Conservation (phyloP, 1,140 invertebrate genomes). For the Eupristina koningsbergeri region DNA sequence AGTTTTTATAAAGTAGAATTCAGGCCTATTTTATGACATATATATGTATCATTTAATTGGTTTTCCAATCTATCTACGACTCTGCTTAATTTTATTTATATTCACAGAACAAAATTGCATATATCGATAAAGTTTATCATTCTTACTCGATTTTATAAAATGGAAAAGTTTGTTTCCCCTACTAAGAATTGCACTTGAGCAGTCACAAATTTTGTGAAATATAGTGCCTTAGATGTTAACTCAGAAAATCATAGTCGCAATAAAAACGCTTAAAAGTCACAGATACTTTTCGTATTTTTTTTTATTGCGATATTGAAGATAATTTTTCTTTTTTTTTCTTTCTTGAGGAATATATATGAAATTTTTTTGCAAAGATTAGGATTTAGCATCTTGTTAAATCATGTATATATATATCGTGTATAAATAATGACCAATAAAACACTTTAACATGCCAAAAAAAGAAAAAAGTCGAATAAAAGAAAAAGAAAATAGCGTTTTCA, state of each 20-base stretch:
- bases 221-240: constrained; percentile 4
- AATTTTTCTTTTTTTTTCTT: constrained; percentile 22
- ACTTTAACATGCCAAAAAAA: not conserved
- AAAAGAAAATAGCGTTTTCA: constrained; percentile 6
- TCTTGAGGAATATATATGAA: constrained; percentile 21
- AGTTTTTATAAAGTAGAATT: constrained; percentile 22
- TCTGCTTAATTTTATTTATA: constrained; percentile 36
- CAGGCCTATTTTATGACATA: constrained; percentile 11
- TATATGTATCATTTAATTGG: constrained; percentile 1
- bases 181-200: constrained; percentile 17
- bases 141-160: constrained; percentile 30
- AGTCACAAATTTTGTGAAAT: constrained; percentile 32
- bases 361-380: constrained; percentile 16
- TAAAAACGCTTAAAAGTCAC: constrained; percentile 47
- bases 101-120: constrained; percentile 13
- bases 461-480: not conserved
- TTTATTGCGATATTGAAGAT: constrained; percentile 4
- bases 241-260: constrained; percentile 28
- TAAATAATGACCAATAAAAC: constrained; percentile 33
- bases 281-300: constrained; percentile 32
- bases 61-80: constrained; percentile 7
- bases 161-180: constrained; percentile 6
- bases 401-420: constrained; percentile 32
- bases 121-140: constrained; percentile 13
- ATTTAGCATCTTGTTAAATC: not conserved